Evolutionary conservation across 2,797 vertebrate species (phyloP).

Genomic region (Sciaenops ocellatus): DNA sequence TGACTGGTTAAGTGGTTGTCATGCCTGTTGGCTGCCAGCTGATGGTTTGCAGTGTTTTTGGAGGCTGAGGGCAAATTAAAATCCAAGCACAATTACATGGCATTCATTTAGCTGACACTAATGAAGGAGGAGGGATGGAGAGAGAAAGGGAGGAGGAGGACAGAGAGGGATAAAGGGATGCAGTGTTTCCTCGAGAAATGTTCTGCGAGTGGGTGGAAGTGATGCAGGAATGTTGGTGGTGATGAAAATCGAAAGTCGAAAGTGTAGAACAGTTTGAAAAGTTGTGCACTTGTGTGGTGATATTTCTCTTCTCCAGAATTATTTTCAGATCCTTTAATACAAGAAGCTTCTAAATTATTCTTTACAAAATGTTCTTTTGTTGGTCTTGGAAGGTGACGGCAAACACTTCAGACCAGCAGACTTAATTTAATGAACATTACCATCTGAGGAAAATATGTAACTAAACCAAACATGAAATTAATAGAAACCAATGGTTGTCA

Average conservation of each 20-base stretch:
- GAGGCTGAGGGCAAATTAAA: slow-evolving; percentile 40
- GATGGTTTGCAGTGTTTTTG: slow-evolving; percentile 44
- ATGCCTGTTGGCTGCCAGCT: slow-evolving; percentile 34
- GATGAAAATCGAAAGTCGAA: background rate
- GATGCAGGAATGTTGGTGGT: slow-evolving; percentile 39
- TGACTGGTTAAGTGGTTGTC: slow-evolving; percentile 58
- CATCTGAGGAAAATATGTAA: background rate
- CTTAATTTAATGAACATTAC: background rate
- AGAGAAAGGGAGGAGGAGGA: slow-evolving; percentile 1
- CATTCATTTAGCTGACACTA: slow-evolving; percentile 36
- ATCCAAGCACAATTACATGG: slow-evolving; percentile 38
- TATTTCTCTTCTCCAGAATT: background rate
- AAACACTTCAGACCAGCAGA: background rate
- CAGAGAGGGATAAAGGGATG: slow-evolving; percentile 46
- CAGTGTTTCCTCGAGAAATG: slow-evolving; percentile 54
- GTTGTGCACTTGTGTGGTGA: slow-evolving; percentile 20
- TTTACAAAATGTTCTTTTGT: background rate
- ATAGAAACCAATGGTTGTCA: background rate
- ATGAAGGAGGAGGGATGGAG: slow-evolving; percentile 25
- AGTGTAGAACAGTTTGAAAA: slow-evolving; percentile 10
- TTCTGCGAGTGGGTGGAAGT: slow-evolving; percentile 51
- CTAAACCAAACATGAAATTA: background rate
- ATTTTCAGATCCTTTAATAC: background rate
- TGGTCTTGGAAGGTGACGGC: background rate
- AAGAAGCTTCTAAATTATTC: background rate